Percentiles rank a stretch among this genome's conserved stretches.
Conservation (phyloP, 2,113 vertebrate species). For the Larimichthys polyactis region DNA sequence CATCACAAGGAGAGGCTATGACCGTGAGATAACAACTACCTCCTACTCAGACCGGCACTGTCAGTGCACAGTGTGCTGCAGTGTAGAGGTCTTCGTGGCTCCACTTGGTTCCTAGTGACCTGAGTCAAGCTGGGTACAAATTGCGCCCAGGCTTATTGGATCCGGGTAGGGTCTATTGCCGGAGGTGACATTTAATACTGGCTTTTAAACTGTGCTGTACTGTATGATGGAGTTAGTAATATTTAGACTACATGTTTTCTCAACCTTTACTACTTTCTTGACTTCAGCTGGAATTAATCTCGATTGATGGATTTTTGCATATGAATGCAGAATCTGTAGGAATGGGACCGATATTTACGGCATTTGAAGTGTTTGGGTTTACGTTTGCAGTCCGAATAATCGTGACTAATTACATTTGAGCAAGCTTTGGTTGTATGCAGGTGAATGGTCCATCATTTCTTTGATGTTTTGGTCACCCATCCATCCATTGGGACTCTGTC, state of each 20-base stretch:
- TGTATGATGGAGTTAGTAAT: too few relatives aligned
- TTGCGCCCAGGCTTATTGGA: background rate
- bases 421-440: too few relatives aligned
- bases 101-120: background rate
- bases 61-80: background rate
- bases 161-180: background rate
- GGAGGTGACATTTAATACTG: background rate
- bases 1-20: slow-evolving; percentile 16
- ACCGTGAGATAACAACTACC: slow-evolving; percentile 2
- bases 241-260: background rate
- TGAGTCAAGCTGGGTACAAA: too few relatives aligned
- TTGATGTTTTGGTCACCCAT: too few relatives aligned
- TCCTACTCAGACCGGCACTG: background rate
- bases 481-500: too few relatives aligned
- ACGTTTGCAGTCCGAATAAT: too few relatives aligned
- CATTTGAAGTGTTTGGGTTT: too few relatives aligned
- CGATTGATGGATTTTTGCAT: background rate
- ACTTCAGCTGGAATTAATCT: background rate
- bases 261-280: background rate
- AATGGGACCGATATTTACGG: too few relatives aligned
- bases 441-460: too few relatives aligned
- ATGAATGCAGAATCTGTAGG: too few relatives aligned
- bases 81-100: background rate
- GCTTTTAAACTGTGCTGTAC: too few relatives aligned
- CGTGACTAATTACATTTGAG: too few relatives aligned